Percentiles rank a stretch among this genome's conserved stretches.
phyloP scores from a whole-genome alignment of 2,113 vertebrate species.

The Raja brachyura region DNA sequence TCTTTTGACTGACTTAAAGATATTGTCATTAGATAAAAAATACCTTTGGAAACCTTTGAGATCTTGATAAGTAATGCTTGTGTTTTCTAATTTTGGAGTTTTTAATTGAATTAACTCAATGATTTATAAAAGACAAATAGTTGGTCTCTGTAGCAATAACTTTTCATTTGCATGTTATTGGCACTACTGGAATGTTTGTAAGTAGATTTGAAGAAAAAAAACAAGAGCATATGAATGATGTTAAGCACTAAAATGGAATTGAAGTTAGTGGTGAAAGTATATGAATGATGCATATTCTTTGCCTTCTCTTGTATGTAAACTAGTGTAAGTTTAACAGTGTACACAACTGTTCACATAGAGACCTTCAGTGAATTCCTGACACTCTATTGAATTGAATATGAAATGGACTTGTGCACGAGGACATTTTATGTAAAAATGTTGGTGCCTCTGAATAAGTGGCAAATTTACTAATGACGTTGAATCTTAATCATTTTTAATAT shows the following conservation, averaged over 20 bases:
- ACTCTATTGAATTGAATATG: not conserved
- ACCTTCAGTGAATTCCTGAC: not conserved
- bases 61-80: not conserved
- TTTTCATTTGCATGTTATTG: not conserved
- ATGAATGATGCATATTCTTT: not conserved
- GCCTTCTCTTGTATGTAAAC: not conserved
- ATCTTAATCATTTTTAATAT: slow-evolving; percentile 1
- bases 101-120: not conserved
- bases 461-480: not conserved
- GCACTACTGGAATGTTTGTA: not conserved
- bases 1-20: slow-evolving; percentile 10
- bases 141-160: not conserved
- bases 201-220: not conserved
- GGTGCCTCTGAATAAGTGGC: not conserved
- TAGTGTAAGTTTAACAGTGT: not conserved
- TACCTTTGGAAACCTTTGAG: not conserved
- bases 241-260: not conserved
- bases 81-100: not conserved
- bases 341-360: not conserved
- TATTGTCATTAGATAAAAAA: not conserved
- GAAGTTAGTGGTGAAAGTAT: not conserved
- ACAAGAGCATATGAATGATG: not conserved
- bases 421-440: not conserved
- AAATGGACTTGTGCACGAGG: not conserved
- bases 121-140: not conserved